These are phyloP conservation scores for Formica exsecta DNA, from an alignment of 1,140 invertebrate species.

Conservation along the genomic window DNA sequence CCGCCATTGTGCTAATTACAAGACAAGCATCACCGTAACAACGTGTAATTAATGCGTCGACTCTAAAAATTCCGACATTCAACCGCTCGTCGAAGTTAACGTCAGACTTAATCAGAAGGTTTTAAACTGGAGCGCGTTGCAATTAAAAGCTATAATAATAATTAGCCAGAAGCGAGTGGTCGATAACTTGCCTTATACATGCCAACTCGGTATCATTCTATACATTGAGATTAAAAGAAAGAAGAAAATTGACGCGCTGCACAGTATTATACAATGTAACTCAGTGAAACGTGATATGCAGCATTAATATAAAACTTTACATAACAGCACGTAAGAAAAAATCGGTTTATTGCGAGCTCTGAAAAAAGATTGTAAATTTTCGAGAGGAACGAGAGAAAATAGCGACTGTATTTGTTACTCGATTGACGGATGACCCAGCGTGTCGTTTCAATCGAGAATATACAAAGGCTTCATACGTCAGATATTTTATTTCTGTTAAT, in stretches of 20 bases:
- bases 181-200: slow-evolving; percentile 29
- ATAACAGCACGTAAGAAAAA: background rate
- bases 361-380: background rate
- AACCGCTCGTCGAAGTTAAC: slow-evolving; percentile 35
- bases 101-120: slow-evolving; percentile 41
- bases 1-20: slow-evolving; percentile 30
- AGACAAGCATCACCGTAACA: slow-evolving; percentile 35
- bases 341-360: background rate
- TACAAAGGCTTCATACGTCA: background rate
- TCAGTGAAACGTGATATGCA: background rate
- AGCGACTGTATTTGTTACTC: background rate
- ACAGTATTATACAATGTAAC: background rate
- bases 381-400: background rate
- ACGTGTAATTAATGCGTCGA: slow-evolving; percentile 30
- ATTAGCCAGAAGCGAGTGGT: slow-evolving; percentile 38
- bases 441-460: background rate
- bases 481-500: slow-evolving; percentile 2
- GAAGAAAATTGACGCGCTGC: background rate
- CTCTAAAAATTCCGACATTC: slow-evolving; percentile 45
- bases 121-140: slow-evolving; percentile 38
- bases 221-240: slow-evolving; percentile 21
- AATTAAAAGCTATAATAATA: slow-evolving; percentile 41
- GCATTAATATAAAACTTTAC: slow-evolving; percentile 31
- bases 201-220: slow-evolving; percentile 19
- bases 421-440: background rate